phyloP scores from a whole-genome alignment of 2,113 vertebrate species.

The Aviceda subcristata region DNA sequence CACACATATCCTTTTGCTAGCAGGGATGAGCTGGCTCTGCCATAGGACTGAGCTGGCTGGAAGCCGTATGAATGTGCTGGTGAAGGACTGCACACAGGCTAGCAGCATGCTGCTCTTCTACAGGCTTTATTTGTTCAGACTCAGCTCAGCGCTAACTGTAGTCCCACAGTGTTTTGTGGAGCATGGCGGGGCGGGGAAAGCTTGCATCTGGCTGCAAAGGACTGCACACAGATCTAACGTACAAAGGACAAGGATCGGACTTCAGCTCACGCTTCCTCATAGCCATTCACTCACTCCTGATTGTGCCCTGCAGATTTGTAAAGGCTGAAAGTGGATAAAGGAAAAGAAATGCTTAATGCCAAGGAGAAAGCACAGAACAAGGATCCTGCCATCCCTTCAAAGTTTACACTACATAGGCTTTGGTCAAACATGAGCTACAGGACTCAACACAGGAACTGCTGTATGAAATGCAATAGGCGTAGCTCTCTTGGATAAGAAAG shows the following conservation, averaged over 20 bases:
- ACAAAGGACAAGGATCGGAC: not conserved
- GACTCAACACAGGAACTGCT: not conserved
- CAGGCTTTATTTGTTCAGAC: not conserved
- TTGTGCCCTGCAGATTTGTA: not conserved
- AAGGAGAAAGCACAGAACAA: not conserved
- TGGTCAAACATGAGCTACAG: not conserved
- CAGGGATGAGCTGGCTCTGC: not conserved
- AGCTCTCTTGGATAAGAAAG: not conserved
- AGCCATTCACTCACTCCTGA: not conserved
- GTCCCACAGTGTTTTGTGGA: not conserved
- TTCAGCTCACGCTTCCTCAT: not conserved
- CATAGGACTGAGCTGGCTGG: not conserved
- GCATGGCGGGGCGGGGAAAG: fast-evolving
- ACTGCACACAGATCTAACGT: fast-evolving
- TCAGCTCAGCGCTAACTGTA: not conserved
- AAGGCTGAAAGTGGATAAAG: not conserved
- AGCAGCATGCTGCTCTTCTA: not conserved
- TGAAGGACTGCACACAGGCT: not conserved
- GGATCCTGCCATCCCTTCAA: not conserved
- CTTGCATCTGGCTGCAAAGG: not conserved
- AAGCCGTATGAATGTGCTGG: fast-evolving
- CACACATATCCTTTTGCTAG: not conserved
- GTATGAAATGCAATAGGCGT: not conserved
- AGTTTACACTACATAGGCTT: not conserved
- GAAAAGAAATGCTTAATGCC: not conserved